Percentiles rank a stretch among this genome's conserved stretches.
phyloP scores from a whole-genome alignment of 2,888 invertebrate species.

The Agriopis leucophaearia region DNA sequence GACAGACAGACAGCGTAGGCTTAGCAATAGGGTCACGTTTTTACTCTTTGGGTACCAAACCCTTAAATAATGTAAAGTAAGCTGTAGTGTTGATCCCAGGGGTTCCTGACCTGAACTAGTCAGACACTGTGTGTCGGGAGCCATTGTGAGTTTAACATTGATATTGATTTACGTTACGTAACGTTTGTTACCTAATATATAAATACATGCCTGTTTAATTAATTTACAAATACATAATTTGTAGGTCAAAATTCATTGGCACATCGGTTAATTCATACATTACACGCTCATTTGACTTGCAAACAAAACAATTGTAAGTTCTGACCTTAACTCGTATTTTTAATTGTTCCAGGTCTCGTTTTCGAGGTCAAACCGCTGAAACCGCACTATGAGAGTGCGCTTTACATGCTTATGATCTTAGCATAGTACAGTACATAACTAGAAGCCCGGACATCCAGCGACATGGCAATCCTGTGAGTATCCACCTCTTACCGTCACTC shows the following conservation, averaged over 20 bases:
- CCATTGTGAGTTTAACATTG: neutral
- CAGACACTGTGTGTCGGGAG: too few relatives aligned
- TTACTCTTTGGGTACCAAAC: too few relatives aligned
- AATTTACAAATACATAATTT: neutral
- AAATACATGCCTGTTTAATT: neutral
- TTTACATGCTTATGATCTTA: slow-evolving; percentile 75
- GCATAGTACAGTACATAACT: slow-evolving; percentile 59
- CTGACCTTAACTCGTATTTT: slow-evolving; percentile 27
- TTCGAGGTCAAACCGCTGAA: slow-evolving; percentile 62
- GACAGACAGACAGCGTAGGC: too few relatives aligned
- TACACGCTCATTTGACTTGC: slow-evolving; percentile 6
- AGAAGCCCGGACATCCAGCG: slow-evolving; percentile 65
- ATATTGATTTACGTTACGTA: neutral
- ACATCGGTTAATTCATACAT: slow-evolving; percentile 1
- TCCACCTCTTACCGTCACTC: slow-evolving; percentile 65
- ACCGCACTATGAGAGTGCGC: slow-evolving; percentile 82
- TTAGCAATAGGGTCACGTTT: too few relatives aligned
- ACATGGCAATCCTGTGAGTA: slow-evolving; percentile 82
- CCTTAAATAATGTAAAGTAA: too few relatives aligned
- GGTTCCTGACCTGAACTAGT: too few relatives aligned
- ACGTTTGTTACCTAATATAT: neutral
- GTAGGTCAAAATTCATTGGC: slow-evolving; percentile 4
- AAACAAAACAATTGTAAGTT: neutral
- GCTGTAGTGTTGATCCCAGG: too few relatives aligned
- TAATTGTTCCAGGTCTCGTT: slow-evolving; percentile 80